Evolutionary conservation across 2,797 vertebrate genomes (phyloP), one percentile per base, ranked within the genome.

Genomic region (Molossus alvarezi): DNA sequence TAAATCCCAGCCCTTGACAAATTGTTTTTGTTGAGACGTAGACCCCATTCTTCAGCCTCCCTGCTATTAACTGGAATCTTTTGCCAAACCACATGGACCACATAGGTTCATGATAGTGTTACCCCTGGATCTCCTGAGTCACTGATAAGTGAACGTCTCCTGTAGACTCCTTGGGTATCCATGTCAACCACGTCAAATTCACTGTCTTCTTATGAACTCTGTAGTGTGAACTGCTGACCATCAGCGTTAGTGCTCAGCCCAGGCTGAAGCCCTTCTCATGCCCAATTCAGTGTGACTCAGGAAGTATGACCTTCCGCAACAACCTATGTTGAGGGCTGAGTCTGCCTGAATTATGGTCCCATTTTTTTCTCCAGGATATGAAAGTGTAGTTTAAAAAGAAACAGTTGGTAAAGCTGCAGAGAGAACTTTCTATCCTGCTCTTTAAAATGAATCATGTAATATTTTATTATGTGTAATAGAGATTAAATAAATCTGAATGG

Each of bases 341-440:
- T 64, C 60, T 27, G 20, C 20, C 33, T 71, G 60, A 89, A 80
- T 80, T 45, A 57, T 45, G 20, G 67, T 13, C 25, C 10, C 45
- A 17, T 55, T 80, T 57, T 37, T 12, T 0, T 9, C 51, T 13
- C 41, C 23, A 88, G 29, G 29, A 65, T 82, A 33, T 80, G 73
- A 12, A 82, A 85, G 41, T 82, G 5, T 21, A 29, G 21, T 85
- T 93, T 90, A n/a, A 90, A 82, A 89, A 88, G 41, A 69, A 91
- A n/a, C 6, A 67, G 5, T 73, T 73, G 37, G 13, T 79, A 58
- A 94, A 90, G n/a, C 5, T 93, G 79, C 86, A 64, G 41, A 88
- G n/a, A 81, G 6, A 72, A 86, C 82, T 81, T 83, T 81, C 64
- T 64, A 23, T 65, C 5, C 7, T 83, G 57, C 89, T 71, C 45